Percentiles rank a stretch among this genome's conserved stretches.
phyloP scores from a whole-genome alignment of 2,113 vertebrate species.

The Isichthys henryi region DNA sequence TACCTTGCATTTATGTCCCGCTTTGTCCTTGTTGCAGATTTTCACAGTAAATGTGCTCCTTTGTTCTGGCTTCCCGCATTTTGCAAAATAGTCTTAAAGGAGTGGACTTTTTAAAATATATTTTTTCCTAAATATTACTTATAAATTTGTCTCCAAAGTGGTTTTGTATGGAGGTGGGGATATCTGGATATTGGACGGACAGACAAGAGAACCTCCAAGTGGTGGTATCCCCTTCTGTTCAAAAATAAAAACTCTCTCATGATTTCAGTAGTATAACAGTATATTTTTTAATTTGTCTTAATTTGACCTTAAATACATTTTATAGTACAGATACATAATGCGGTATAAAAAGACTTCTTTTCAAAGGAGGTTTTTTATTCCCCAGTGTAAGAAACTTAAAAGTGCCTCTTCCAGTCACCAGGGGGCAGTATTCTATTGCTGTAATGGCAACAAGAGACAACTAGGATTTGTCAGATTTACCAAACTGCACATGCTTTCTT shows the following conservation, averaged over 20 bases:
- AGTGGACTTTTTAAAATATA: neutral
- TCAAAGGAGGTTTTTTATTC: conserved; percentile 26
- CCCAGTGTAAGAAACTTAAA: conserved; percentile 30
- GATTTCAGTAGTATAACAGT: conserved; percentile 24
- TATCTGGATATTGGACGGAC: neutral
- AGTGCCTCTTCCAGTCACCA: conserved; percentile 42
- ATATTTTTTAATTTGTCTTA: conserved; percentile 45
- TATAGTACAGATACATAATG: conserved; percentile 52
- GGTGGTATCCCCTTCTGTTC: neutral
- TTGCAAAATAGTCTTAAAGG: neutral
- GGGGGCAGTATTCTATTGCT: conserved; percentile 54
- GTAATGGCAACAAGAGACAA: conserved; percentile 47
- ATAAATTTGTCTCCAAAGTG: neutral
- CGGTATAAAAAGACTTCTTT: conserved; percentile 48
- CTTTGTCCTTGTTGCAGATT: neutral
- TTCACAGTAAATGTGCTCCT: neutral
- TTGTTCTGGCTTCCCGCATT: neutral
- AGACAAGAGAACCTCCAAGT: neutral
- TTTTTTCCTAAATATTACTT: neutral
- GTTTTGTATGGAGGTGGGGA: neutral
- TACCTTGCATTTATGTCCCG: neutral
- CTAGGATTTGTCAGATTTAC: conserved; percentile 7
- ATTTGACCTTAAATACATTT: conserved; percentile 56
- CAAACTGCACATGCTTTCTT: conserved; percentile 20
- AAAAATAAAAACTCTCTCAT: conserved; percentile 15